Base-by-base conservation (phyloP, 2,888 invertebrate species). In the Mesorhabditis spiculigera region DNA sequence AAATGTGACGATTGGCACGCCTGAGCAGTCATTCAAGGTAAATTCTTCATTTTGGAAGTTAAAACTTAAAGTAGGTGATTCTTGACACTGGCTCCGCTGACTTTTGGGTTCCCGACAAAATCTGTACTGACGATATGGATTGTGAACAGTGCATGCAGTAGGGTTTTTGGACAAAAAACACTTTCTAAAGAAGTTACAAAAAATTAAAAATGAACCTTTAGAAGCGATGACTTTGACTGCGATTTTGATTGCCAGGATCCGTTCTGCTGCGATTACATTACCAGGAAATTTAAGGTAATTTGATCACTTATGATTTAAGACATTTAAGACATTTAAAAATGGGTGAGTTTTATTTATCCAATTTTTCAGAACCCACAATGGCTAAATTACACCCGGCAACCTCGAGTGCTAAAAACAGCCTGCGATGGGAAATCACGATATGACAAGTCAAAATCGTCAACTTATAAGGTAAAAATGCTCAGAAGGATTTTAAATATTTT, bases 31-130 rank as follows among this genome's bases (percentile, higher is more conserved):
- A 5, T 68, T 68, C 44, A 6, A 13, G n/a, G 58, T 10, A 50
- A 50, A 50, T 50, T 50, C n/a, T 50, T 50, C 10, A n/a, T n/a
- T 50, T 50, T 50, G n/a, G 10, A 13, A 13, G 58, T 50, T 50
- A 10, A 50, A 50, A 50, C 8, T 50, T 50, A 13, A 13, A 13
- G 8, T 50, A 50, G 58, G 72, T 72, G 28, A 65, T 70, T 45
- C 68, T 70, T 61, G 72, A 72, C 63, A 72, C 72, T 5, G 72
- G 72, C 58, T 70, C 70, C 8, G 65, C 70, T 65, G 67, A 72
- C 58, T 67, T 72, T 43, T 72, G 72, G 72, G 63, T 72, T 5
- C 72, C 72, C 6, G 69, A 69, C 66, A 43, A 16, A n/a, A 69
- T 65, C 44, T 72, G 72, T 58, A 44, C 13, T n/a, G 58, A 50